Evolutionary conservation across 2,888 invertebrate genomes (phyloP).

Genomic region (Escarpia spicata): DNA sequence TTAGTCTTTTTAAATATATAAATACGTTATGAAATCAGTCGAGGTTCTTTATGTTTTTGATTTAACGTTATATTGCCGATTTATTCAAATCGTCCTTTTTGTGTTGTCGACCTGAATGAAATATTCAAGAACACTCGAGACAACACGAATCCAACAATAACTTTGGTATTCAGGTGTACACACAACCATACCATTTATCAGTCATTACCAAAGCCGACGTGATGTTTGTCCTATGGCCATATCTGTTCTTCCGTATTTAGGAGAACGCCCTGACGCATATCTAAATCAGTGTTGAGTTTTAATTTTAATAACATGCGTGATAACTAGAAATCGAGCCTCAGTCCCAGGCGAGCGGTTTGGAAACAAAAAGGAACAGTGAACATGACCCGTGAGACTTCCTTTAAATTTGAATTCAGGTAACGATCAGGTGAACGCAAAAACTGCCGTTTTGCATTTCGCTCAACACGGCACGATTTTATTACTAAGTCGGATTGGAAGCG

Average conservation of each 20-base stretch:
- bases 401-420: conserved; percentile 1
- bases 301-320: not conserved
- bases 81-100: not conserved
- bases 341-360: not conserved
- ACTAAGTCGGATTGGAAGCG: not conserved
- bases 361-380: not conserved
- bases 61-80: not conserved
- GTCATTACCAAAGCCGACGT: not conserved
- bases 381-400: not conserved
- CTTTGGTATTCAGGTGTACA: not conserved
- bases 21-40: too few species aligned
- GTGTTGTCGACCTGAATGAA: not conserved
- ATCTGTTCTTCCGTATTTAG: not conserved
- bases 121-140: not conserved
- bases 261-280: not conserved
- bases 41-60: too few species aligned
- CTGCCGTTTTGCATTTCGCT: not conserved
- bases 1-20: too few species aligned
- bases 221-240: not conserved
- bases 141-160: not conserved
- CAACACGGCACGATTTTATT: conserved; percentile 6
- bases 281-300: not conserved
- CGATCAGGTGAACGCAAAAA: not conserved
- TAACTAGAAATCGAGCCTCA: not conserved
- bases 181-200: not conserved